Percentiles rank a stretch among this genome's conserved stretches.
Evolutionary conservation across 2,113 vertebrate species (phyloP).

Genomic region (Istiophorus platypterus): DNA sequence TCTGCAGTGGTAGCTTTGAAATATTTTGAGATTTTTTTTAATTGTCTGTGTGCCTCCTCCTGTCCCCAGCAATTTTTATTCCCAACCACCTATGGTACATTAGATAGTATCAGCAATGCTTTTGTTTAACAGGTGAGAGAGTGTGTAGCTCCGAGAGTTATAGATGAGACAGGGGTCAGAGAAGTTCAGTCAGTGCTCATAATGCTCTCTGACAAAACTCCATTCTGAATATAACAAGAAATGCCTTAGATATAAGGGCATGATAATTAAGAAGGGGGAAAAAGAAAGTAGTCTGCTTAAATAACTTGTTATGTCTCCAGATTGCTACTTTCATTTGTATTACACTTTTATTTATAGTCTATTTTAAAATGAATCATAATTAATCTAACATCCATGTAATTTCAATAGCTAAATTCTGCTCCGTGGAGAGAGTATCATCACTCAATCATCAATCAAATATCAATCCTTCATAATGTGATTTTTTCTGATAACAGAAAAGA

Average conservation of each 20-base stretch:
- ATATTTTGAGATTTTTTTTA: too few relatives aligned
- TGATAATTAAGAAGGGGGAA: too few relatives aligned
- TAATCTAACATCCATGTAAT: slow-evolving; percentile 30
- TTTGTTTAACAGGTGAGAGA: not conserved
- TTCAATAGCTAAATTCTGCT: not conserved
- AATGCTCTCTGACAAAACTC: not conserved
- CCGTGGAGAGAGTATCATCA: slow-evolving; percentile 29
- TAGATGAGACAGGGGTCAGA: not conserved
- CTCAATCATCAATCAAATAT: slow-evolving; percentile 49
- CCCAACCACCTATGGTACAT: not conserved
- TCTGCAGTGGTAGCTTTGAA: too few relatives aligned
- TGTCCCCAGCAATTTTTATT: not conserved
- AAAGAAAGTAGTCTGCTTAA: too few relatives aligned
- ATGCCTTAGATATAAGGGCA: not conserved
- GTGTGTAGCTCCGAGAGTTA: not conserved
- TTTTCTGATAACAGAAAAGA: not conserved
- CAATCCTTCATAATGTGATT: not conserved
- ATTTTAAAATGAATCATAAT: slow-evolving; percentile 31
- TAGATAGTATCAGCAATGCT: not conserved
- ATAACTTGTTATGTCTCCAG: not conserved
- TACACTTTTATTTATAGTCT: slow-evolving; percentile 23
- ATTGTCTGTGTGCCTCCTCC: too few relatives aligned
- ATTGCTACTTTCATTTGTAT: not conserved
- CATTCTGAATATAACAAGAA: not conserved
- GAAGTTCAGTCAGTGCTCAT: not conserved